Evolutionary conservation across 2,888 invertebrate genomes (phyloP).

Genomic region (Drosophila quinaria): DNA sequence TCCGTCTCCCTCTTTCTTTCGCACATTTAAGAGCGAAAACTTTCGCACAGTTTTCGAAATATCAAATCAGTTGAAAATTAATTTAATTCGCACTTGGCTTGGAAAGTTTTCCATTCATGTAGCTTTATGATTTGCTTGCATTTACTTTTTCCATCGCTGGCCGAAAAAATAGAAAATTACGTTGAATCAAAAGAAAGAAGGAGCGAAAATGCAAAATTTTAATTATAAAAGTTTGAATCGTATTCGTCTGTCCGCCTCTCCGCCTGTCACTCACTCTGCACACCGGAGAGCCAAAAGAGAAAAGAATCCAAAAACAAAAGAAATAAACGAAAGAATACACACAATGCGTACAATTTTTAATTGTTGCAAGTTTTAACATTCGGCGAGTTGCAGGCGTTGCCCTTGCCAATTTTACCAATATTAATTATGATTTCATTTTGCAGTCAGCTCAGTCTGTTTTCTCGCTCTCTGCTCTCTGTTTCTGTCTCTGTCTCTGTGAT

Average conservation of each 20-base stretch:
- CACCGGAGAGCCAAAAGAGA: constrained; percentile 23
- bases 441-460: constrained; percentile 14
- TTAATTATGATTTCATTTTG: constrained; percentile 74
- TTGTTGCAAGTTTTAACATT: constrained; percentile 56
- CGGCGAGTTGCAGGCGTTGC: constrained; percentile 21
- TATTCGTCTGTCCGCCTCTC: constrained; percentile 26
- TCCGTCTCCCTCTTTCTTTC: not conserved
- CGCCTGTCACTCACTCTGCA: constrained; percentile 38
- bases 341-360: constrained; percentile 55
- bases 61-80: constrained; percentile 81
- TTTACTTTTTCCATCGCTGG: constrained; percentile 36
- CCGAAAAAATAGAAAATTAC: not conserved
- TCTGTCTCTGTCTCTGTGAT: constrained; percentile 3
- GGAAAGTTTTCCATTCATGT: constrained; percentile 65
- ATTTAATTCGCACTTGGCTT: constrained; percentile 75
- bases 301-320: not conserved
- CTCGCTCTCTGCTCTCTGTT: not conserved
- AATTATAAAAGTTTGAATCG: constrained; percentile 79
- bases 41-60: constrained; percentile 52
- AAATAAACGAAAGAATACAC: constrained; percentile 10
- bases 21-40: constrained; percentile 46
- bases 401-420: constrained; percentile 73
- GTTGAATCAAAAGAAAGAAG: constrained; percentile 5
- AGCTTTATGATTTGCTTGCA: constrained; percentile 67
- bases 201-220: constrained; percentile 70